Base-by-base conservation (phyloP, 2,113 vertebrate genomes). In the Lophochroa leadbeateri region DNA sequence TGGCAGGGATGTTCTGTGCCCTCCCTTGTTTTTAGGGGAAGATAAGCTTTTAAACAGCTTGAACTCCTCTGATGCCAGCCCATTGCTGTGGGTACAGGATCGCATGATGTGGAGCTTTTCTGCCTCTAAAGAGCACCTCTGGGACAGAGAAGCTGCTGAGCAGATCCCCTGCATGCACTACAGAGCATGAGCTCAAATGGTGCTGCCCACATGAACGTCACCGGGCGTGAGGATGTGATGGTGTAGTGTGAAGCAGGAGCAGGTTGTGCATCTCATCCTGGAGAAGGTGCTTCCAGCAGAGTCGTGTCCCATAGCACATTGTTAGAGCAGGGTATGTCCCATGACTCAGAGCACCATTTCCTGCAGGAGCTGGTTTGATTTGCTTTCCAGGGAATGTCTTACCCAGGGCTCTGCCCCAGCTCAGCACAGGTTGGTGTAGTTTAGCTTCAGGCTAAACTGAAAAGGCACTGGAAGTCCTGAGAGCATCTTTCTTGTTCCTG, bases 291-390 rank as follows among this genome's bases (percentile, higher is more conserved):
- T 84, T 25, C 7, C 41, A 50, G 74, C 39, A 9, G 35, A 6
- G 67, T 0, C 0, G 4, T 3, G 58, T 29, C 69, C 72, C 50
- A 52, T 3, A 1, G 11, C 0, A 6, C 72, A 1, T 0, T 4
- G 8, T 1, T 14, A 13, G 83, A 61, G 43, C 79, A 71, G 94
- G 61, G 71, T 17, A 24, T 18, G 47, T 17, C 21, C 87, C 9
- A 0, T 89, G 90, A 93, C 72, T 95, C 94, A 81, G 21, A 43
- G 82, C 87, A 2, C 1, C 1, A 1, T 27, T 82, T 95, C 80
- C 86, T 76, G 76, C 76, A 19, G 57, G 20, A 58, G n/a, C 10
- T 11, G 1, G 18, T 24, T 33, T 7, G 86, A 1, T 86, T 91
- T 93, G 72, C 69, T 80, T 68, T 83, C 63, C 31, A 76, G 77